Evolutionary conservation across 2,113 vertebrate genomes (phyloP).

Genomic region (Tetrao urogallus): DNA sequence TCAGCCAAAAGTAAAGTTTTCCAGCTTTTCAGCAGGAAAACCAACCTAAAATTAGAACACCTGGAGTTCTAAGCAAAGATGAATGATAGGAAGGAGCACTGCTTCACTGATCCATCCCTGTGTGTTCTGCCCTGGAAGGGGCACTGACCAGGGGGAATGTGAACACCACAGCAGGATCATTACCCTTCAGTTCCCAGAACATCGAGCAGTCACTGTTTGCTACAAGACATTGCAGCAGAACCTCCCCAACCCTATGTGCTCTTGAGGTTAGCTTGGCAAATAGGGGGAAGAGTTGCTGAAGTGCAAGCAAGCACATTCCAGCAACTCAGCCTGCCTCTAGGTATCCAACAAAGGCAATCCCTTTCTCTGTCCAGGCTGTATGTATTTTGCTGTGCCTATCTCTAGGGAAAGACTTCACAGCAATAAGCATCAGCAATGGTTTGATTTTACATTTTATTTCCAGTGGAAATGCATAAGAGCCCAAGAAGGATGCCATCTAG

Average conservation of each 20-base stretch:
- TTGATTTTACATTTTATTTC: background rate
- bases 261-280: background rate
- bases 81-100: background rate
- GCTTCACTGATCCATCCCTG: background rate
- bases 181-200: background rate
- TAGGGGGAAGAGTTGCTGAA: background rate
- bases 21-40: slow-evolving; percentile 41
- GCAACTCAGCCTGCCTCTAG: background rate
- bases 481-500: background rate
- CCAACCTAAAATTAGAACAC: slow-evolving; percentile 30
- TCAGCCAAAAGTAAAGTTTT: background rate
- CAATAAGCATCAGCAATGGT: background rate
- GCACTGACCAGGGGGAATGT: background rate
- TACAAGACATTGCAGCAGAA: background rate
- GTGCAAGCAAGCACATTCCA: background rate
- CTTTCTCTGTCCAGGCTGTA: background rate
- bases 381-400: background rate
- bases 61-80: background rate
- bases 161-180: accelerated
- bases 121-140: background rate
- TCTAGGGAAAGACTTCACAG: background rate
- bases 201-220: background rate
- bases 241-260: background rate
- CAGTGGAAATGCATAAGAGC: background rate
- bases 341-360: slow-evolving; percentile 1